Evolutionary conservation across 2,113 vertebrate genomes (phyloP).

Genomic region (Piaya cayana): DNA sequence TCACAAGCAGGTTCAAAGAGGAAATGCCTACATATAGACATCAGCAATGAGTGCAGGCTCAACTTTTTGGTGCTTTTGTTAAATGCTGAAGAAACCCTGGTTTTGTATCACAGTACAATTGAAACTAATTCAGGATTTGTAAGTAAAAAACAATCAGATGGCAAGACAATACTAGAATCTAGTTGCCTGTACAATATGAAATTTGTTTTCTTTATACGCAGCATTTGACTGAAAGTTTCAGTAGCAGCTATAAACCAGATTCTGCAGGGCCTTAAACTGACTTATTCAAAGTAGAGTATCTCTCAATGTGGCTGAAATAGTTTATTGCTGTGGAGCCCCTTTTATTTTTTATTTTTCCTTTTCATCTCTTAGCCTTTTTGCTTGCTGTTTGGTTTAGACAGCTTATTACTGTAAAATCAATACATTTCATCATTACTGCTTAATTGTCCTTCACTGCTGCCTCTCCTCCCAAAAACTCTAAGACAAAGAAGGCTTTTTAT

Average conservation of each 20-base stretch:
- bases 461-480: neutral
- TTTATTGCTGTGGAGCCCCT: neutral
- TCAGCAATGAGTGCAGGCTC: neutral
- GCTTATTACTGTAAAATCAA: neutral
- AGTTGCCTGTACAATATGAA: neutral
- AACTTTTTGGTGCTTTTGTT: neutral
- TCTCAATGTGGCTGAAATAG: neutral
- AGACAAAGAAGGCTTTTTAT: neutral
- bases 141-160: neutral
- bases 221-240: neutral
- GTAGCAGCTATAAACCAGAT: neutral
- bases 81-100: neutral
- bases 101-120: neutral
- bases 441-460: neutral
- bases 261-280: neutral
- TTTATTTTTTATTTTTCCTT: too few species aligned
- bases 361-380: neutral
- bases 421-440: constrained; percentile 25
- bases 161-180: neutral
- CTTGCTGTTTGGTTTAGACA: neutral
- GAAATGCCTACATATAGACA: neutral
- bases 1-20: neutral
- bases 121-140: neutral
- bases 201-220: neutral
- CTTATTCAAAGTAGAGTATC: neutral